Evolutionary conservation across 2,113 vertebrate genomes (phyloP), one percentile per base, ranked within the genome.

Genomic region (Xenopus laevis): DNA sequence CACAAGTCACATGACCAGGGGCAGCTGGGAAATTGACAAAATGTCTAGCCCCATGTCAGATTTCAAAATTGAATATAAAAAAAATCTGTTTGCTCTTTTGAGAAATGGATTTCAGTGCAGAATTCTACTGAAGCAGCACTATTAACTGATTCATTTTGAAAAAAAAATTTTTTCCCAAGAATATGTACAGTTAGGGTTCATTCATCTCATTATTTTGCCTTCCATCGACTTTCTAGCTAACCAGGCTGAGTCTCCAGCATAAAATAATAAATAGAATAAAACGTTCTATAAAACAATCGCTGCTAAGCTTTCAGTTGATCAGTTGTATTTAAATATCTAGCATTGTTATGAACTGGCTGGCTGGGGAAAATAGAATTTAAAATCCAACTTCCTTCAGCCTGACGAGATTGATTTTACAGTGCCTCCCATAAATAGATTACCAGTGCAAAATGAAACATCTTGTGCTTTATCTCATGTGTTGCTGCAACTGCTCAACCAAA

Each of bases 141-240:
- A n/a, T n/a, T n/a, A n/a, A n/a, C n/a, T n/a, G n/a, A n/a, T n/a
- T n/a, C n/a, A n/a, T n/a, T n/a, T n/a, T n/a, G n/a, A n/a, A n/a
- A n/a, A n/a, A n/a, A n/a, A n/a, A n/a, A n/a, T n/a, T n/a, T n/a
- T n/a, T n/a, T n/a, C n/a, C n/a, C n/a, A n/a, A 94, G 92, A 92
- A 95, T 93, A 91, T 93, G 93, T 95, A 95, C 94, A 94, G 91
- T 95, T 95, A 92, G 91, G 92, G 91, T 96, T 94, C 93, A 93
- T 92, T 94, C 92, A 94, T 93, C 92, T 95, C 89, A 91, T 92
- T 94, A 93, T 94, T 92, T 92, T 91, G 23, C 33, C 91, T 92
- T 93, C 93, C 91, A 93, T 94, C 90, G 90, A 91, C 89, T 90
- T 93, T 90, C 86, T 85, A 91, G 92, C 93, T 93, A 95, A 95